These are phyloP conservation scores for Megaleporinus macrocephalus DNA, from an alignment of 2,113 vertebrate species.

Conservation along the genomic window DNA sequence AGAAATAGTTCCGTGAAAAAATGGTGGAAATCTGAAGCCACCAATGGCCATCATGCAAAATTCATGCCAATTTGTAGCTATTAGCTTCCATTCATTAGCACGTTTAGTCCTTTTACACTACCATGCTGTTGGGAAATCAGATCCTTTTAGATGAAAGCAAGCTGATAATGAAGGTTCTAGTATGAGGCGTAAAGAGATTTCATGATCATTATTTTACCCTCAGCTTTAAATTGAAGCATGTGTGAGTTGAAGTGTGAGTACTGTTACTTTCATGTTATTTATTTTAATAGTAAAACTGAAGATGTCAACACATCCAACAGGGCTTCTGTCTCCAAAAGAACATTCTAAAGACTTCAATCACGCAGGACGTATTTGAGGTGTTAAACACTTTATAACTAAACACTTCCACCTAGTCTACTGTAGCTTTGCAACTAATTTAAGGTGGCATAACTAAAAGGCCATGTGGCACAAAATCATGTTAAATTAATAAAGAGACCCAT, in stretches of 20 bases:
- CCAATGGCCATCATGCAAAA: neutral
- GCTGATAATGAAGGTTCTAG: neutral
- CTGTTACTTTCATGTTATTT: neutral
- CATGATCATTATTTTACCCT: neutral
- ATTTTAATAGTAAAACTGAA: neutral
- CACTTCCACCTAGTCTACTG: constrained; percentile 4
- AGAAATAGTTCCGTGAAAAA: too few species aligned
- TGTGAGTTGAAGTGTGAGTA: neutral
- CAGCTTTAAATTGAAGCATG: neutral
- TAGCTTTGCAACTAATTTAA: constrained; percentile 25
- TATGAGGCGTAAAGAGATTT: neutral
- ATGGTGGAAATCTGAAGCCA: neutral
- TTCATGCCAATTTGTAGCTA: neutral
- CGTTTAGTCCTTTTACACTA: neutral
- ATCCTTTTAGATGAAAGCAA: neutral
- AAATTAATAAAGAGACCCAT: neutral
- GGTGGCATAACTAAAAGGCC: constrained; percentile 37
- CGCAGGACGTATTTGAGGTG: neutral
- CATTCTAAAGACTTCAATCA: neutral
- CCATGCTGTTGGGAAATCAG: neutral
- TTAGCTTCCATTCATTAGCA: neutral
- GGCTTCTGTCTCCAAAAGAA: too few species aligned
- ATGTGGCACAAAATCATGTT: constrained; percentile 6
- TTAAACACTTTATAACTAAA: constrained; percentile 18
- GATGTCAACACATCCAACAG: neutral